A percentile compares a stretch with the other conserved stretches of the same genome.
These are phyloP conservation scores for Pediacus dermestoides DNA, from an alignment of 2,888 invertebrate species.

Conservation along the genomic window DNA sequence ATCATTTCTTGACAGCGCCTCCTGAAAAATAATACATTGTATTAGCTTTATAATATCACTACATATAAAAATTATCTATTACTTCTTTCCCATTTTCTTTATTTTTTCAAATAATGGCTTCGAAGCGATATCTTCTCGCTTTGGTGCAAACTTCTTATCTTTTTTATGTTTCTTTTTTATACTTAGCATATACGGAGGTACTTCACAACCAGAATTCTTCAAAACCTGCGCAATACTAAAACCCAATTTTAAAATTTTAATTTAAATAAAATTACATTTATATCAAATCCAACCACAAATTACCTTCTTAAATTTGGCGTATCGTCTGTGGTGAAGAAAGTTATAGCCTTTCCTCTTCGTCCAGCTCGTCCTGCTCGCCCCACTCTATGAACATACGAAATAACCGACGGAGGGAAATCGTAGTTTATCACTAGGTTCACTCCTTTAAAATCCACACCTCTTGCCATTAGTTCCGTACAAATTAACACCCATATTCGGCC, in stretches of 20 bases:
- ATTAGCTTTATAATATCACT: no score
- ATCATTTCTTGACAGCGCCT: no score
- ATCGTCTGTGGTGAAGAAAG: constrained; percentile 92
- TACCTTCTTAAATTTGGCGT: constrained; percentile 80
- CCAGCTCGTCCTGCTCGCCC: constrained; percentile 95
- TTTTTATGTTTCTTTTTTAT: constrained; percentile 66
- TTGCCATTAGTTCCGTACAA: constrained; percentile 94
- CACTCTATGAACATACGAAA: constrained; percentile 84
- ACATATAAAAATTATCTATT: constrained; percentile 27
- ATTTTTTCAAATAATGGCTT: constrained; percentile 49
- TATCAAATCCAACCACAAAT: constrained; percentile 10
- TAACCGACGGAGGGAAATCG: constrained; percentile 89
- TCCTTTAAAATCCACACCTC: constrained; percentile 95
- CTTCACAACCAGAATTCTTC: constrained; percentile 85
- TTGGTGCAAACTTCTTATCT: constrained; percentile 60
- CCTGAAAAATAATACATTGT: no score
- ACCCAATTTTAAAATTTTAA: constrained; percentile 11
- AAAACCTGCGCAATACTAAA: constrained; percentile 85
- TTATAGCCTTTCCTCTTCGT: constrained; percentile 80
- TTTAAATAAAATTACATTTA: constrained; percentile 5
- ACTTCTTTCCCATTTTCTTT: constrained; percentile 47
- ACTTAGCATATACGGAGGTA: constrained; percentile 86
- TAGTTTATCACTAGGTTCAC: constrained; percentile 96
- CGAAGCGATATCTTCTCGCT: constrained; percentile 66
- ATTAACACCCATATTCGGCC: constrained; percentile 95